Percentiles rank a stretch among this genome's conserved stretches.
phyloP scores from a whole-genome alignment of 2,113 vertebrate species.

The Amazona vittata region DNA sequence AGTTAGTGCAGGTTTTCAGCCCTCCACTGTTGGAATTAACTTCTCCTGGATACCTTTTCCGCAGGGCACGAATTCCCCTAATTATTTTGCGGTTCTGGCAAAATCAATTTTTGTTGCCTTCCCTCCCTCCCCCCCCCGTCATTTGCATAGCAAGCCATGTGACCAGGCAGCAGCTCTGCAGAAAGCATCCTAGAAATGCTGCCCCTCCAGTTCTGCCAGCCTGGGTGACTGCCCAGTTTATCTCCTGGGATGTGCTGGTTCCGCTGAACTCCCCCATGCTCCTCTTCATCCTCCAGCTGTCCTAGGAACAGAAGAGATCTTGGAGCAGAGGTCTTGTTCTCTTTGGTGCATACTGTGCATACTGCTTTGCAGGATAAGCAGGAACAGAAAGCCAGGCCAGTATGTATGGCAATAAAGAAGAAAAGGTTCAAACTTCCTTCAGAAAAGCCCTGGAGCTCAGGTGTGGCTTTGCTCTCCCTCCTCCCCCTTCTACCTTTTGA shows the following conservation, averaged over 20 bases:
- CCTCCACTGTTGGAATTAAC: neutral
- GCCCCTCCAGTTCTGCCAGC: conserved; percentile 39
- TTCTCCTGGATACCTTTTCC: conserved; percentile 20
- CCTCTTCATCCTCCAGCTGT: neutral
- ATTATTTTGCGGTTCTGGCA: conserved; percentile 52
- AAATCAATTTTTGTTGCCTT: conserved; percentile 46
- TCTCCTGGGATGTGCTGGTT: neutral
- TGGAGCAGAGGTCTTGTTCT: neutral
- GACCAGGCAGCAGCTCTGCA: conserved; percentile 9
- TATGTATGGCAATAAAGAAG: neutral
- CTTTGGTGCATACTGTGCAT: neutral
- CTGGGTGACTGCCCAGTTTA: neutral
- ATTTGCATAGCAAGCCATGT: neutral
- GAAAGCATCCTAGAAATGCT: conserved; percentile 55
- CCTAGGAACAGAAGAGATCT: neutral
- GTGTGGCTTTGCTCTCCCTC: neutral
- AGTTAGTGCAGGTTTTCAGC: conserved; percentile 8
- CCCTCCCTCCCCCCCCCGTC: neutral
- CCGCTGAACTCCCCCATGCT: neutral
- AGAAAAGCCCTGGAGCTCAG: neutral
- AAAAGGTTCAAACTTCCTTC: neutral
- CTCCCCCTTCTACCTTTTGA: neutral
- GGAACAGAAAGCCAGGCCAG: neutral
- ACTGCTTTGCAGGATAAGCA: neutral
- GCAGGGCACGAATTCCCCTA: conserved; percentile 34